Base-by-base conservation (phyloP, 2,797 vertebrate species). In the Acomys russatus region DNA sequence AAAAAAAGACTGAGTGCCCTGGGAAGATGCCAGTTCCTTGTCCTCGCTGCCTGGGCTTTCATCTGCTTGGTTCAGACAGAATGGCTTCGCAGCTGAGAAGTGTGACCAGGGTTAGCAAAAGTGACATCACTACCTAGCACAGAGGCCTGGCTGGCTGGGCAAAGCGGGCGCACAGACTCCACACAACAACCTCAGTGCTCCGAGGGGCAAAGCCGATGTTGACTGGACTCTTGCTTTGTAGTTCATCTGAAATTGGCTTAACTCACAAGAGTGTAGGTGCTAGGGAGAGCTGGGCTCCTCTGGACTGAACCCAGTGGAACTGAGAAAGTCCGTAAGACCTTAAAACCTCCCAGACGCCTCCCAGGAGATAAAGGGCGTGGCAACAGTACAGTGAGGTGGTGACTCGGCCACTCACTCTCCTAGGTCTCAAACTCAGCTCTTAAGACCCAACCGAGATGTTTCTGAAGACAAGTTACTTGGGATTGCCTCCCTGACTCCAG, bases 231-330 rank as follows among this genome's bases (percentile, higher is more conserved):
- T 84, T 14, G 20, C 35, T 20, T 49, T 56, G 49, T 35, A 17
- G 44, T 12, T 6, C 30, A 20, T 30, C 38, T 44, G 54, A 54
- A 64, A 44, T 22, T 25, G 33, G n/a, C 28, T 44, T 44, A 7
- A 64, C 10, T 35, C 4, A 9, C 22, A 6, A 6, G 92, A 6
- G 38, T 51, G 5, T 25, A 9, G 38, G 15, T 0, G 1, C 33
- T 6, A 12, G 38, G n/a, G 28, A 12, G 18, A 38, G 22, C 23
- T 49, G 9, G 20, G 59, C 17, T 70, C 18, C 79, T 63, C 14
- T 9, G 11, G 61, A 3, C 44, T 49, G 30, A 89, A 33, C 35
- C 35, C 38, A 23, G 10, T 9, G 30, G 30, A 78, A 25, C 8
- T 49, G 38, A 76, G 30, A 23, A 90, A 49, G 74, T 77, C 15